Conservation (phyloP, 2,888 invertebrate species). For the Ornithoptera alexandrae region DNA sequence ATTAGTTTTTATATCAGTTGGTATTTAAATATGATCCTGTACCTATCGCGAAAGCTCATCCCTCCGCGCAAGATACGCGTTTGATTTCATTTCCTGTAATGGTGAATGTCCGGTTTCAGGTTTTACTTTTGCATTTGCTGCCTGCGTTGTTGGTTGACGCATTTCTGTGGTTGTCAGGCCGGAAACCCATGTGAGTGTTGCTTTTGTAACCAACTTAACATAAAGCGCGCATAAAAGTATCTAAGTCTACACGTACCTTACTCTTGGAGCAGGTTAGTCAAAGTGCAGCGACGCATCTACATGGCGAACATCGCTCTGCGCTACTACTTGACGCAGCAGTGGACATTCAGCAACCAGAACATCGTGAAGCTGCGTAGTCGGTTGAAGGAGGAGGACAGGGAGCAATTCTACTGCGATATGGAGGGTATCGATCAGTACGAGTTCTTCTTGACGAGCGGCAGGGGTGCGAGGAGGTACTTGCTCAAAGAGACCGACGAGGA, state of each 20-base stretch:
- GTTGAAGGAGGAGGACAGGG: constrained; percentile 70
- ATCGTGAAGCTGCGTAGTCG: constrained; percentile 72
- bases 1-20: no score
- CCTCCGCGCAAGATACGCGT: no score
- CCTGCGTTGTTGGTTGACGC: constrained; percentile 89
- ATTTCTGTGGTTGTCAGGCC: constrained; percentile 82
- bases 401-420: constrained; percentile 81
- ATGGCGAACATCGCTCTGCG: constrained; percentile 85
- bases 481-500: constrained; percentile 83
- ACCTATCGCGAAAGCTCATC: no score
- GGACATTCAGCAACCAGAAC: constrained; percentile 86
- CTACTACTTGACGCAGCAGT: constrained; percentile 87
- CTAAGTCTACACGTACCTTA: no score
- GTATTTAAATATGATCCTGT: no score
- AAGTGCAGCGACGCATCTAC: constrained; percentile 89
- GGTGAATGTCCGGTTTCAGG: constrained; percentile 47
- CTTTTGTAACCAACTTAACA: neutral
- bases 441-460: constrained; percentile 75
- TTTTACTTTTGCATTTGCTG: constrained; percentile 86
- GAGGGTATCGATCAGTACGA: constrained; percentile 73
- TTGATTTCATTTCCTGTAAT: no score
- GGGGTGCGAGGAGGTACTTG: constrained; percentile 83
- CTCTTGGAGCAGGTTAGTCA: constrained; percentile 82
- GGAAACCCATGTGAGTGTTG: constrained; percentile 84
- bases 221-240: neutral